Base-by-base conservation (phyloP, 2,888 invertebrate genomes). In the Cybosia mesomella region DNA sequence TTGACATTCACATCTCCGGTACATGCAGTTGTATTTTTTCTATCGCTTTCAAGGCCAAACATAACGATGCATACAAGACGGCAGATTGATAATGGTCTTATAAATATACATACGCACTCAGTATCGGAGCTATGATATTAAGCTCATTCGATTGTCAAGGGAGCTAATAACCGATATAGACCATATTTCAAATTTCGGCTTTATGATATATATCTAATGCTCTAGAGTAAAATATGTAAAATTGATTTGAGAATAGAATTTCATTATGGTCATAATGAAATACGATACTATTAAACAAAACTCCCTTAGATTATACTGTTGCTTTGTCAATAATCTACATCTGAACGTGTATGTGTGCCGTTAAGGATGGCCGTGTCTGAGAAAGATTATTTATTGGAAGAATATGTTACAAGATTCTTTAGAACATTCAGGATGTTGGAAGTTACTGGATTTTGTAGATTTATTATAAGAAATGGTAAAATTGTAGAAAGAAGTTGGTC, bases 361-460 rank as follows among this genome's bases (percentile, higher is more conserved):
- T n/a, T 18, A n/a, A 68, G 79, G 77, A 83, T 83, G 81, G 69
- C 68, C 61, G 64, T 60, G 36, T 39, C 64, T 3, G 74, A 82
- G 54, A 79, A 66, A 71, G 68, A 81, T 58, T 60, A 80, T 34
- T 71, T 89, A 57, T 81, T 75, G 72, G 64, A 72, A 61, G 88
- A 90, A 80, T 87, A 87, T 64, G 74, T 79, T 3, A 66, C 79
- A 49, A 81, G 70, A 66, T 81, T 83, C 10, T 64, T 66, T 21
- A 78, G 67, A n/a, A 67, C 83, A 54, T 84, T 82, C 72, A 73
- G 75, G 64, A 73, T 82, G 5, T 22, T 88, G 21, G 84, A 83
- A 75, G 54, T 80, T 5, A 74, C 74, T n/a, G 91, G 90, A 32
- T 87, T 83, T 54, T 79, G 85, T 34, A 83, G 90, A 73, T 89